phyloP scores from a whole-genome alignment of 1,140 invertebrate genomes.

The Drosophila neocordata region DNA sequence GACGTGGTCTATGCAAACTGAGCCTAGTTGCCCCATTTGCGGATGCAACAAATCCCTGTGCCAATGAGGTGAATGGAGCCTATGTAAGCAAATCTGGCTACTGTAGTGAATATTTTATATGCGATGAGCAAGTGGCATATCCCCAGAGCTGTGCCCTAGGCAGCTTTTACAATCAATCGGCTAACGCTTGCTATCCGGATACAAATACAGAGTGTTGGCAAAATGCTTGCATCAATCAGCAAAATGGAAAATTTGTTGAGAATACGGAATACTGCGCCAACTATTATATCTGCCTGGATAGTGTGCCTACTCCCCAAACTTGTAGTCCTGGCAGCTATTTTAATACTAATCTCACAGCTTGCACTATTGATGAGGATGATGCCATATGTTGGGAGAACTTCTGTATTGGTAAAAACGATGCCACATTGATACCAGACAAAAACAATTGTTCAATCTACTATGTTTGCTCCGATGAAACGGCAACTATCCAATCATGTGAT shows the following conservation, averaged over 20 bases:
- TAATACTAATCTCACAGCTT: not conserved
- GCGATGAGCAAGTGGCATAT: slow-evolving; percentile 61
- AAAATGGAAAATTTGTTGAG: slow-evolving; percentile 3
- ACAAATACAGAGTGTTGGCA: slow-evolving; percentile 48
- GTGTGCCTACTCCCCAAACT: slow-evolving; percentile 26
- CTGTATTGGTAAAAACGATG: slow-evolving; percentile 51
- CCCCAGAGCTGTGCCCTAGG: slow-evolving; percentile 50
- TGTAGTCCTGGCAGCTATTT: slow-evolving; percentile 59
- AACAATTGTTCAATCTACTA: slow-evolving; percentile 50
- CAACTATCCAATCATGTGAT: slow-evolving; percentile 36
- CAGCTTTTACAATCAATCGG: slow-evolving; percentile 49
- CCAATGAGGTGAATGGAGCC: slow-evolving; percentile 53
- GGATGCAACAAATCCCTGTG: slow-evolving; percentile 51
- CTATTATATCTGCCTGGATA: slow-evolving; percentile 53
- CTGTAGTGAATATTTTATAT: slow-evolving; percentile 64
- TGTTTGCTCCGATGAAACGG: slow-evolving; percentile 28
- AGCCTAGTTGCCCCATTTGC: slow-evolving; percentile 50
- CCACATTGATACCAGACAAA: slow-evolving; percentile 23
- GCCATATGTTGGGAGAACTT: slow-evolving; percentile 58
- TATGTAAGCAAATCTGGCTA: slow-evolving; percentile 44
- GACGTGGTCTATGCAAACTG: slow-evolving; percentile 62
- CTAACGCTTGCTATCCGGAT: slow-evolving; percentile 48
- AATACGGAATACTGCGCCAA: slow-evolving; percentile 34
- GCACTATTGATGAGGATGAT: slow-evolving; percentile 39
- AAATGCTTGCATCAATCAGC: slow-evolving; percentile 45